phyloP scores from a whole-genome alignment of 1,140 invertebrate genomes.

The Magallana angulata region DNA sequence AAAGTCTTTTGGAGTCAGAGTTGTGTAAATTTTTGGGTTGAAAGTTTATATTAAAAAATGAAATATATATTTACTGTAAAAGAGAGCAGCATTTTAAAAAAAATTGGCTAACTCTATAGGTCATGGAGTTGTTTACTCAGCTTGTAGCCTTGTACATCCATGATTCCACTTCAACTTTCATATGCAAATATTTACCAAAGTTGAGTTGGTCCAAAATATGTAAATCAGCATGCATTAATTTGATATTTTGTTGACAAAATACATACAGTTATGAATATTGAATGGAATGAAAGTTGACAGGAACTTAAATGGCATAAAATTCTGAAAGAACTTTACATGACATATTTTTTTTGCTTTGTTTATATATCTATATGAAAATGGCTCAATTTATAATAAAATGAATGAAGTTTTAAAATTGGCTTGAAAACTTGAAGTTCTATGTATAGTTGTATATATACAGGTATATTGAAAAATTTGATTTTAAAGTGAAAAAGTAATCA shows the following conservation, averaged over 20 bases:
- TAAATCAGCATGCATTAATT: neutral
- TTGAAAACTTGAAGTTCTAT: too few species aligned
- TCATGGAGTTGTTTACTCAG: neutral
- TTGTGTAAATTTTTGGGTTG: too few species aligned
- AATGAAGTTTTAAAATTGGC: neutral
- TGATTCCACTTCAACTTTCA: neutral
- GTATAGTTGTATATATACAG: too few species aligned
- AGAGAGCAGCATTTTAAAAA: too few species aligned
- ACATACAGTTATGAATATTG: neutral
- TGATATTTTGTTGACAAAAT: neutral
- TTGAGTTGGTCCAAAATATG: neutral
- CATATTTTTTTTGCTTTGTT: neutral
- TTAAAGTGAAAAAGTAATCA: too few species aligned
- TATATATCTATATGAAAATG: neutral
- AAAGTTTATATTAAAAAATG: too few species aligned
- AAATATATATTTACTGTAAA: too few species aligned
- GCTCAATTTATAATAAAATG: conserved; percentile 2
- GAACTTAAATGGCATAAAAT: neutral
- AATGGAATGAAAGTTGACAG: too few species aligned
- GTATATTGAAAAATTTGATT: too few species aligned
- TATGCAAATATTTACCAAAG: neutral
- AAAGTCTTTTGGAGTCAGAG: too few species aligned
- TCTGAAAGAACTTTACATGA: too few species aligned
- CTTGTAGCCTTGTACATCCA: neutral
- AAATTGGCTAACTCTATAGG: too few species aligned